phyloP scores from a whole-genome alignment of 2,797 vertebrate genomes.

The Danio choprae region DNA sequence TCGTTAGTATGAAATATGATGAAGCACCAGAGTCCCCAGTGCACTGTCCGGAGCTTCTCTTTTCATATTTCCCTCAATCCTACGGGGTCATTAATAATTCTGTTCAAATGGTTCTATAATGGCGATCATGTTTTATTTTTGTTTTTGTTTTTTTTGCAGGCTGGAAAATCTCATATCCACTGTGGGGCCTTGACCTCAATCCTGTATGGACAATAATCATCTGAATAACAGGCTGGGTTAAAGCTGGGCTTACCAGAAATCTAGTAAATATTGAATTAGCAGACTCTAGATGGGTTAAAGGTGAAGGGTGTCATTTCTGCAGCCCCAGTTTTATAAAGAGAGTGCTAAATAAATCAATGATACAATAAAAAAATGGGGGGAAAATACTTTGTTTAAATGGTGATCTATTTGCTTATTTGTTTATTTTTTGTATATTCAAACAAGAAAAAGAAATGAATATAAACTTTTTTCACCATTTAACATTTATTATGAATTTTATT shows the following conservation, averaged over 20 bases:
- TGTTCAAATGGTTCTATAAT: conserved; percentile 44
- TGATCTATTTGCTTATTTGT: too few species aligned
- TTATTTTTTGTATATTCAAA: too few species aligned
- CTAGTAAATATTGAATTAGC: background rate
- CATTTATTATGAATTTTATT: too few species aligned
- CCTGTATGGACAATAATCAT: conserved; percentile 14
- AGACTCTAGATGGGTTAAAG: conserved; percentile 8
- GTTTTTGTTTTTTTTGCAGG: conserved; percentile 6
- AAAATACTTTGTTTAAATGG: too few species aligned
- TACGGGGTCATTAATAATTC: conserved; percentile 55
- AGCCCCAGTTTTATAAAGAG: too few species aligned
- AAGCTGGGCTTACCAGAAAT: background rate
- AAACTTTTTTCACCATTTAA: too few species aligned
- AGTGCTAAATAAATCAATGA: too few species aligned
- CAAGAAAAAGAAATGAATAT: too few species aligned
- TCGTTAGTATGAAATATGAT: conserved; percentile 57
- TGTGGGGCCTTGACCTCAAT: conserved; percentile 24
- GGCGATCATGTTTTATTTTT: conserved; percentile 37
- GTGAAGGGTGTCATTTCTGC: background rate
- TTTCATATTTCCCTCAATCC: conserved; percentile 41
- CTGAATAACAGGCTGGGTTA: conserved; percentile 11
- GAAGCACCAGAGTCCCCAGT: conserved; percentile 32
- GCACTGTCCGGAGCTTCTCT: conserved; percentile 27
- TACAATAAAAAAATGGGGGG: too few species aligned
- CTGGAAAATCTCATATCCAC: conserved; percentile 44